phyloP scores from a whole-genome alignment of 2,113 vertebrate genomes.

The Illadopsis cleaveri region DNA sequence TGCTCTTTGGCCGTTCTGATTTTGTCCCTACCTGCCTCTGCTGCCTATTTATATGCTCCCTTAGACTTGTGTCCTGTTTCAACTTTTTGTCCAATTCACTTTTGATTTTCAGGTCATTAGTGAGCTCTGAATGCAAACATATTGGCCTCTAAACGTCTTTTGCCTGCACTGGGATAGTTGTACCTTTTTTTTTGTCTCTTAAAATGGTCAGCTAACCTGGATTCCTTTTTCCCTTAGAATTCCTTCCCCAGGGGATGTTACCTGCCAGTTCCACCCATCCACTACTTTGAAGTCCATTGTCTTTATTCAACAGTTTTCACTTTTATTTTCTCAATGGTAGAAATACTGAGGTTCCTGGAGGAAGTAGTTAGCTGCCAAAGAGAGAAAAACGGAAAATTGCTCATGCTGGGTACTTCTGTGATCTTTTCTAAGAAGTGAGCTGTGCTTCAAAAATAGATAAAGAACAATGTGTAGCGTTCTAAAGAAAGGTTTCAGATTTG shows the following conservation, averaged over 20 bases:
- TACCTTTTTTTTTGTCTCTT: neutral
- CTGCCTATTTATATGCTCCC: conserved; percentile 15
- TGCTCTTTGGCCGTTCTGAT: neutral
- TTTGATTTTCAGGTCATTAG: conserved; percentile 55
- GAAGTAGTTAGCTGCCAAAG: conserved; percentile 11
- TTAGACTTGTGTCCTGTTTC: neutral
- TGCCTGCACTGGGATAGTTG: neutral
- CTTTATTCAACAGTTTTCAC: conserved; percentile 21
- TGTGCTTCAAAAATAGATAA: neutral
- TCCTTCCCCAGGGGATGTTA: neutral
- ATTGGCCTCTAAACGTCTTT: conserved; percentile 9
- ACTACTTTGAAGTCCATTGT: conserved; percentile 29
- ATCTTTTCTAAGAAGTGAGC: neutral
- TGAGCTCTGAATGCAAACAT: conserved; percentile 43
- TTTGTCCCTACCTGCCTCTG: neutral
- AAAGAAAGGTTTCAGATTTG: neutral
- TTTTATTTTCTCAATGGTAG: neutral
- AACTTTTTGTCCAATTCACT: conserved; percentile 9
- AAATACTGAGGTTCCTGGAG: neutral
- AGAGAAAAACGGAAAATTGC: conserved; percentile 23
- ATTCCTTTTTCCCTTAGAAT: conserved; percentile 39
- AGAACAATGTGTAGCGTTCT: neutral
- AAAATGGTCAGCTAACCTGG: conserved; percentile 21
- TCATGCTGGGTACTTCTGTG: neutral
- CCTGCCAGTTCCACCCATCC: neutral